Conservation (phyloP, 2,888 invertebrate species). For the Lithophane semibrunnea region DNA sequence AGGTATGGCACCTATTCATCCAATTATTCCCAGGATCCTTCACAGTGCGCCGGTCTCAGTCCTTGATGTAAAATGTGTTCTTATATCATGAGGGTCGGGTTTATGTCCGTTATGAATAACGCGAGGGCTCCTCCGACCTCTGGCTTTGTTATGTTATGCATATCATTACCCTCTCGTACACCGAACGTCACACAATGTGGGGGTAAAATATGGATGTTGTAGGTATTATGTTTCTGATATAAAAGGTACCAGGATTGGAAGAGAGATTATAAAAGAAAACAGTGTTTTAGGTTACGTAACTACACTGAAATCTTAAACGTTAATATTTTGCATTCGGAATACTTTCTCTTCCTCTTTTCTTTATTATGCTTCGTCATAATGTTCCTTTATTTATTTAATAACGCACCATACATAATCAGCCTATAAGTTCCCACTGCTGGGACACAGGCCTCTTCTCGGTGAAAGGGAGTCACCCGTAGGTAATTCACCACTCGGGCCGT, state of each 20-base stretch:
- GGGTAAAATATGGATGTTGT: slow-evolving; percentile 29
- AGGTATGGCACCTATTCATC: not conserved
- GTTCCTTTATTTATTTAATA: not conserved
- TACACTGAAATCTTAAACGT: not conserved
- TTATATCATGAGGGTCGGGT: slow-evolving; percentile 73
- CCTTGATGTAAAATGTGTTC: slow-evolving; percentile 73
- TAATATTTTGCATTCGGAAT: not conserved
- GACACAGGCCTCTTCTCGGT: no score
- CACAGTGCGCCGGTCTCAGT: slow-evolving; percentile 28
- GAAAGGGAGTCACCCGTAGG: no score
- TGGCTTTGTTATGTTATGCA: slow-evolving; percentile 74
- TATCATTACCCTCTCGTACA: slow-evolving; percentile 64
- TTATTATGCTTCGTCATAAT: not conserved
- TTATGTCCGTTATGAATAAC: slow-evolving; percentile 84
- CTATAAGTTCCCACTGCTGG: no score
- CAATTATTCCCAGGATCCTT: slow-evolving; percentile 8
- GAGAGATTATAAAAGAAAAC: no score
- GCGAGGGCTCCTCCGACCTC: slow-evolving; percentile 68
- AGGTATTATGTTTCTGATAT: not conserved
- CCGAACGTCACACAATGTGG: slow-evolving; percentile 40
- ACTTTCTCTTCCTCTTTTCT: rapidly evolving
- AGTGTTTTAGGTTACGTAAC: not conserved
- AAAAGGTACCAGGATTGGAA: not conserved
- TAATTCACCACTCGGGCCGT: no score
- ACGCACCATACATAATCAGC: no score